Conservation (phyloP, 1,140 invertebrate genomes). For the Melitaea cinxia region DNA sequence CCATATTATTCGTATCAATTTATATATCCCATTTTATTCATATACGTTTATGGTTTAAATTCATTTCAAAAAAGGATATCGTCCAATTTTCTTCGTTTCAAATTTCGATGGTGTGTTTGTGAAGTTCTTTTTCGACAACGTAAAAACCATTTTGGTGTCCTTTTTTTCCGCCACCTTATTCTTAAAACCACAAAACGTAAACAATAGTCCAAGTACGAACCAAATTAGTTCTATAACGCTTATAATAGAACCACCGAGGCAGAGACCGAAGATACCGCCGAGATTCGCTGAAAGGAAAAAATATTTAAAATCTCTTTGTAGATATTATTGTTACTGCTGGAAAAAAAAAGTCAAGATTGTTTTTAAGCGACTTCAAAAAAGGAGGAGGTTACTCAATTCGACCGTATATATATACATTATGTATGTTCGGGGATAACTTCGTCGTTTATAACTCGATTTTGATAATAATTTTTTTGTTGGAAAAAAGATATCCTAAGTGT, state of each 20-base stretch:
- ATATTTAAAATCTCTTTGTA: background rate
- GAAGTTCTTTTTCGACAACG: conserved; percentile 15
- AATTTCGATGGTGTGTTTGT: background rate
- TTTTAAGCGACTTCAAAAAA: no score
- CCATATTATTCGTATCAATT: no score
- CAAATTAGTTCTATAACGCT: conserved; percentile 73
- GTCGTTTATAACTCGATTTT: no score
- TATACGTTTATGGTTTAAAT: no score
- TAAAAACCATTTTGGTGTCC: conserved; percentile 18
- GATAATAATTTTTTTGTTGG: no score
- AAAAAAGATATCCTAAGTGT: no score
- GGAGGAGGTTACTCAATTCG: no score
- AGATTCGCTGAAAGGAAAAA: conserved; percentile 69
- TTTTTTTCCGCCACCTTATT: conserved; percentile 14
- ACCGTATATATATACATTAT: no score
- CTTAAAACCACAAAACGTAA: conserved; percentile 16
- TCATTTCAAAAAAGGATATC: conserved; percentile 17
- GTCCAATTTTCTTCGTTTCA: background rate
- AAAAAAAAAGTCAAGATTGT: background rate
- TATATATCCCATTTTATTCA: no score
- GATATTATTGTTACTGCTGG: background rate
- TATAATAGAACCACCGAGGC: conserved; percentile 74
- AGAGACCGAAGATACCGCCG: conserved; percentile 74
- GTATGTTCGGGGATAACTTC: no score
- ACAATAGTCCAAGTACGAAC: conserved; percentile 53